Conservation (phyloP, 2,888 invertebrate species). For the Drosophila emarginata region DNA sequence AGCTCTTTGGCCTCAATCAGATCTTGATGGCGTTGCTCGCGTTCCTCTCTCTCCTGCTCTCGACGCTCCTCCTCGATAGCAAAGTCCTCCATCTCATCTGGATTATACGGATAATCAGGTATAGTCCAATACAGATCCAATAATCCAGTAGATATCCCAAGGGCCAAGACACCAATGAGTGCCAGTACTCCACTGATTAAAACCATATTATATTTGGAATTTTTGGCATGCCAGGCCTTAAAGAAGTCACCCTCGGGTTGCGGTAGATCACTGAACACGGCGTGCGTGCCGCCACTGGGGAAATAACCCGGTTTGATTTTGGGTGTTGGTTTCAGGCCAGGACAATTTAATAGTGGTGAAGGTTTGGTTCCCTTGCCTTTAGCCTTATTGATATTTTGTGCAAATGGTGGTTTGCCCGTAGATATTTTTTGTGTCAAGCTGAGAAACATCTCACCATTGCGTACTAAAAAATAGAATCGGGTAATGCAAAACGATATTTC, state of each 20-base stretch:
- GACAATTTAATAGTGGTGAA: constrained; percentile 29
- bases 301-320: constrained; percentile 45
- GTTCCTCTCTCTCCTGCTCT: constrained; percentile 41
- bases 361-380: constrained; percentile 17
- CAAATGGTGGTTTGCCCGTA: constrained; percentile 16
- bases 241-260: constrained; percentile 54
- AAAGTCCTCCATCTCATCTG: constrained; percentile 59
- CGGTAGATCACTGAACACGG: constrained; percentile 54
- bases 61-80: constrained; percentile 52
- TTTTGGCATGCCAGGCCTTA: constrained; percentile 49
- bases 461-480: background rate
- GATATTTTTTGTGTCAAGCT: constrained; percentile 31
- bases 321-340: background rate
- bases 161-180: constrained; percentile 31
- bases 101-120: constrained; percentile 63
- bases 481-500: too few relatives aligned
- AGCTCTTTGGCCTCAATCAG: constrained; percentile 47
- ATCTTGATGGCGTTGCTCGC: constrained; percentile 42
- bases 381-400: background rate
- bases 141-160: background rate
- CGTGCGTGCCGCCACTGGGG: constrained; percentile 58
- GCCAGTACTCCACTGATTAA: constrained; percentile 45
- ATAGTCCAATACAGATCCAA: constrained; percentile 20
- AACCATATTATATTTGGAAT: constrained; percentile 53
- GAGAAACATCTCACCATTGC: constrained; percentile 23